Evolutionary conservation across 2,113 vertebrate genomes (phyloP), one percentile per base, ranked within the genome.

Genomic region (Ranitomeya variabilis): DNA sequence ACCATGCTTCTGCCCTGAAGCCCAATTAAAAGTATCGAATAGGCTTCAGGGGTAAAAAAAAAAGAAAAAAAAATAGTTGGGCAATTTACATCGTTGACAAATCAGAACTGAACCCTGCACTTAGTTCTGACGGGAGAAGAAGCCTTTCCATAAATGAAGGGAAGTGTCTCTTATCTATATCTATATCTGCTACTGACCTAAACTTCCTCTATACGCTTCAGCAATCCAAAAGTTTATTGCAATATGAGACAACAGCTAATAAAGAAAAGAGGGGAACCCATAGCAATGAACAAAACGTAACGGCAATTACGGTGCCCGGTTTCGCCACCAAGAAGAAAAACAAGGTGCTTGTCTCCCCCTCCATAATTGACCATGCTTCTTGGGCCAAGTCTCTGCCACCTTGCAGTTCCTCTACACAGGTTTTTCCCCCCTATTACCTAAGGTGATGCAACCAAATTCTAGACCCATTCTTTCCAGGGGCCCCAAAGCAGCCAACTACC

Each of bases 1-100:
- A 91, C 55, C 86, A 13, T 91, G 91, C 87, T 91, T 89, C 54
- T 92, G 92, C 92, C 92, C 92, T 91, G 64, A 85, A 94, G 91
- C 92, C 90, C 91, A 86, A 90, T 90, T 91, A 93, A 89, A 86
- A 69, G 86, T 82, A 86, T 18, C 84, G 82, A 92, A 86, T 89
- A 90, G 88, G 90, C 85, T 90, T 90, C 89, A 88, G 83, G 90
- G 83, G 76, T 78, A 82, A 64, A 83, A 89, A 79, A 59, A 81
- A 52, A 80, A 90, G 81, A 67, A 83, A 60, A 74, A 90, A 83
- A 66, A 80, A 60, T 66, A 52, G 62, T 11, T 54, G 59, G 45
- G 79, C 31, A 2, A 71, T 80, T 67, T 67, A 37, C 23, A 80
- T 69, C 69, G 76, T 73, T 83, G 45, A 78, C 69, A 64, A 84